phyloP scores from a whole-genome alignment of 2,113 vertebrate species.

The Nothobranchius kuhntae region DNA sequence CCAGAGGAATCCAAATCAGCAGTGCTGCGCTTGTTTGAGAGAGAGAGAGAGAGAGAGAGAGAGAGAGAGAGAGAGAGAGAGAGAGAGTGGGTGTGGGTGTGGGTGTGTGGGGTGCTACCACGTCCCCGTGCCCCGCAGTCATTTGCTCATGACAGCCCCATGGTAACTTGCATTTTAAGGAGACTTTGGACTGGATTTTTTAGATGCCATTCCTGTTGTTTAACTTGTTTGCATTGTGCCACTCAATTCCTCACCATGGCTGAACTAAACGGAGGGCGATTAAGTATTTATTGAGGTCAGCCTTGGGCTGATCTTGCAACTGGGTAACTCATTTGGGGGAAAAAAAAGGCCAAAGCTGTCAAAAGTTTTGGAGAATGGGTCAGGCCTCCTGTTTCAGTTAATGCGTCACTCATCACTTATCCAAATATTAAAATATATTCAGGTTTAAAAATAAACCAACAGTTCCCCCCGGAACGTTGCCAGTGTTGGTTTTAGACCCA shows the following conservation, averaged over 20 bases:
- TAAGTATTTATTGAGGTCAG: conserved; percentile 75
- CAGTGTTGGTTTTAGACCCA: not conserved
- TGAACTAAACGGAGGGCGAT: conserved; percentile 68
- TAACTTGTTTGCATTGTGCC: conserved; percentile 74
- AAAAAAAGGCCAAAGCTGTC: conserved; percentile 31
- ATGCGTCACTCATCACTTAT: conserved; percentile 12
- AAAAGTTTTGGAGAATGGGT: conserved; percentile 26
- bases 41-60: not conserved
- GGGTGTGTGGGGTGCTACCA: conserved; percentile 47
- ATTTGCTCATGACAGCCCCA: conserved; percentile 68
- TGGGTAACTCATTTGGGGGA: conserved; percentile 30
- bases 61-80: not conserved
- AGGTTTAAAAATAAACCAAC: too few relatives aligned
- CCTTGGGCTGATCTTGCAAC: conserved; percentile 56
- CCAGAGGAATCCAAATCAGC: conserved; percentile 66
- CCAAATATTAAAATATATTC: conserved; percentile 23
- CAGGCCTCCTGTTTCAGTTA: conserved; percentile 32
- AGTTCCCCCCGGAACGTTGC: too few relatives aligned
- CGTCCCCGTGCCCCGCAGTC: conserved; percentile 63
- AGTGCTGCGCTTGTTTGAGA: conserved; percentile 32
- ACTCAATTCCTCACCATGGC: conserved; percentile 62
- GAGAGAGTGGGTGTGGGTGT: too few relatives aligned
- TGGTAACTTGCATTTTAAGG: conserved; percentile 75
- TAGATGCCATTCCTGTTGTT: conserved; percentile 73
- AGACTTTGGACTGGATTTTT: conserved; percentile 72